phyloP scores from a whole-genome alignment of 2,888 invertebrate species.

The Dynastes hyllus region DNA sequence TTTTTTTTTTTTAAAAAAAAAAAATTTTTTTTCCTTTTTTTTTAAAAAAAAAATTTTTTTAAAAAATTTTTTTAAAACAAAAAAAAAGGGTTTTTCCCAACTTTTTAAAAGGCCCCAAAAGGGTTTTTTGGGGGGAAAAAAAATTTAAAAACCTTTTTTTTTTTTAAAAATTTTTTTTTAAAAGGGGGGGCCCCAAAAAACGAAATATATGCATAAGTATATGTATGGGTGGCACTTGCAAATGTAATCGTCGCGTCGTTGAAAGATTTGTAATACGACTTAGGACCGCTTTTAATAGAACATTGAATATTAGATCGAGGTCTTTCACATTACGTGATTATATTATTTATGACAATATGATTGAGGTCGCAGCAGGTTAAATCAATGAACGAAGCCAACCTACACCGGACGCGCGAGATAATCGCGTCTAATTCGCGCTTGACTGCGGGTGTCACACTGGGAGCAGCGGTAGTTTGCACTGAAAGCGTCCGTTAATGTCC shows the following conservation, averaged over 20 bases:
- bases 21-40: no score
- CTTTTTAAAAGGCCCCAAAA: no score
- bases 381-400: constrained; percentile 61
- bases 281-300: constrained; percentile 36
- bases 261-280: constrained; percentile 13
- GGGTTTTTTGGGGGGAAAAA: no score
- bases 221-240: background rate
- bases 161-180: no score
- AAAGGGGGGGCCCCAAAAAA: no score
- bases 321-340: constrained; percentile 53
- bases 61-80: no score
- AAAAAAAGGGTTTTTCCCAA: no score
- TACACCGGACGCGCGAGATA: constrained; percentile 63
- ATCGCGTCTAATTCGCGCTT: constrained; percentile 64
- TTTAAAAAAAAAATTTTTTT: no score
- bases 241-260: background rate
- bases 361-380: constrained; percentile 59
- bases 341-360: constrained; percentile 55
- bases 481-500: constrained; percentile 22
- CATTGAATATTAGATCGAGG: constrained; percentile 40
- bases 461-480: constrained; percentile 40
- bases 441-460: constrained; percentile 57
- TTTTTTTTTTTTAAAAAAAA: no score
- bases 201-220: background rate
- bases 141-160: no score